These are phyloP conservation scores for Phthorimaea operculella DNA, from an alignment of 1,140 invertebrate species.

Conservation along the genomic window DNA sequence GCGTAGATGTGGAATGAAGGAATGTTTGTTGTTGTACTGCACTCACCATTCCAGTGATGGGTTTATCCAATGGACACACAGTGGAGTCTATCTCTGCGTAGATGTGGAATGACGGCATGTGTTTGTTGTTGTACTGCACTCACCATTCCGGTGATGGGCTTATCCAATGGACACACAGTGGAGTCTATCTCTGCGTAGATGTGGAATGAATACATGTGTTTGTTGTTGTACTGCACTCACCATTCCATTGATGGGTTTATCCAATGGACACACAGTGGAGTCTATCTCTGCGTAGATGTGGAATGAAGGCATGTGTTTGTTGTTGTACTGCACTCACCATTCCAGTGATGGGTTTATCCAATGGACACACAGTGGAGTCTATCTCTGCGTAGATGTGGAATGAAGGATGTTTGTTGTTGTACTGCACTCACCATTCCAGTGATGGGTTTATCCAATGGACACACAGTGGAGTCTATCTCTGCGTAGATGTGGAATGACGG, in stretches of 20 bases:
- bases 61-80: slow-evolving; percentile 84
- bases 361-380: slow-evolving; percentile 83
- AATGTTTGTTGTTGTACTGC: slow-evolving; percentile 69
- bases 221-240: no score
- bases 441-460: no score
- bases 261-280: no score
- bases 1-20: slow-evolving; percentile 88
- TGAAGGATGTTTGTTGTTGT: no score
- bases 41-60: slow-evolving; percentile 87
- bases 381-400: slow-evolving; percentile 87
- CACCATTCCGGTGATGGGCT: slow-evolving; percentile 93
- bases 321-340: no score
- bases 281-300: no score
- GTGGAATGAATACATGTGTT: no score
- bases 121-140: slow-evolving; percentile 71
- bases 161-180: slow-evolving; percentile 82
- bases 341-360: slow-evolving; percentile 91
- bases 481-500: no score
- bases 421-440: no score
- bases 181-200: slow-evolving; percentile 87
- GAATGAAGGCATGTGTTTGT: no score
- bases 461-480: no score
- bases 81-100: slow-evolving; percentile 86
- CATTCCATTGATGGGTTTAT: no score
- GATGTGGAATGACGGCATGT: slow-evolving; percentile 85